These are phyloP conservation scores for Cherax destructor DNA, from an alignment of 1,140 invertebrate species.

Conservation along the genomic window DNA sequence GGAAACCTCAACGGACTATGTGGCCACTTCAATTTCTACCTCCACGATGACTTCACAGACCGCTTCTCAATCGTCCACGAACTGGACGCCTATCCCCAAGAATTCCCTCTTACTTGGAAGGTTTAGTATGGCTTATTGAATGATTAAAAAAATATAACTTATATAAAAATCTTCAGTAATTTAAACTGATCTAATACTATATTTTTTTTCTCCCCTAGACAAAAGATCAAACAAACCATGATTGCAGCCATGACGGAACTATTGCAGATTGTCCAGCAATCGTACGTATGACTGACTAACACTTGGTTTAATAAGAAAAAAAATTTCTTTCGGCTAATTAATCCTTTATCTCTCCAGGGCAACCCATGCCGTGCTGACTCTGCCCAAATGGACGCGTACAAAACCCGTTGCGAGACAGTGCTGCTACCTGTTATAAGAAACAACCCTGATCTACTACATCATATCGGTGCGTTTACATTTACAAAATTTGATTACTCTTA, in stretches of 20 bases:
- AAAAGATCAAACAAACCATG: background rate
- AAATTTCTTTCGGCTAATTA: background rate
- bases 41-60: conserved; percentile 6
- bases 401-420: background rate
- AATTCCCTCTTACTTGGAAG: conserved; percentile 6
- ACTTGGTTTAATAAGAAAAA: background rate
- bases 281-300: no score
- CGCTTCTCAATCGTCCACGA: background rate
- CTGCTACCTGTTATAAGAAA: background rate
- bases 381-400: background rate
- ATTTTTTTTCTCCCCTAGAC: background rate
- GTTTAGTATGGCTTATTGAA: background rate
- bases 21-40: conserved; percentile 32
- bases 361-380: background rate
- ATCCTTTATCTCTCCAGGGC: background rate
- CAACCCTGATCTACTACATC: background rate
- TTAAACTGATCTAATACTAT: background rate
- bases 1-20: conserved; percentile 8
- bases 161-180: background rate
- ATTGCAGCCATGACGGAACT: no score
- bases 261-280: no score
- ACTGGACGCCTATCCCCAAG: background rate
- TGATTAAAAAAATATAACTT: background rate
- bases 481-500: no score
- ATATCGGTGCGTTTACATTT: background rate